phyloP scores from a whole-genome alignment of 2,888 invertebrate species.

The Pachliopta kotzebuea region DNA sequence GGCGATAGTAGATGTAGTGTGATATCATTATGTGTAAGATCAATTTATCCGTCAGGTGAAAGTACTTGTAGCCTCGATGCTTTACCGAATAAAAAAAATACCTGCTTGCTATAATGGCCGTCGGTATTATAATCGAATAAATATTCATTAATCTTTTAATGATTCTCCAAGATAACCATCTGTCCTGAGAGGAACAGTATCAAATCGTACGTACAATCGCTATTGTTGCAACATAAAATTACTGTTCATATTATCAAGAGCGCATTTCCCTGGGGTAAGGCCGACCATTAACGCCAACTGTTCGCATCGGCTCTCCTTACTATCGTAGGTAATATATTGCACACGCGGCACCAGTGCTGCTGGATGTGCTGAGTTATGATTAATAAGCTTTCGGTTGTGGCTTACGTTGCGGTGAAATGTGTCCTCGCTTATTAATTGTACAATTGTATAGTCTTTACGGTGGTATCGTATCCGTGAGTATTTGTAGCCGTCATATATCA shows the following conservation, averaged over 20 bases:
- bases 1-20: too few species aligned
- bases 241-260: slow-evolving; percentile 70
- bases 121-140: not conserved
- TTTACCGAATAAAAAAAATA: too few species aligned
- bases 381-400: slow-evolving; percentile 40
- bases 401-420: slow-evolving; percentile 29
- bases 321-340: slow-evolving; percentile 44
- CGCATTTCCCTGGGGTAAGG: slow-evolving; percentile 70
- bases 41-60: too few species aligned
- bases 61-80: too few species aligned
- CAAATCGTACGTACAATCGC: slow-evolving; percentile 37
- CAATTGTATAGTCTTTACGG: slow-evolving; percentile 14
- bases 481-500: not conserved
- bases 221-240: slow-evolving; percentile 71
- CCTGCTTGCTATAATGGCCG: too few species aligned
- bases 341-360: slow-evolving; percentile 39
- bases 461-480: slow-evolving; percentile 8
- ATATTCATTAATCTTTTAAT: slow-evolving; percentile 15
- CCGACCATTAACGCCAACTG: slow-evolving; percentile 76
- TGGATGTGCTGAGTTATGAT: slow-evolving; percentile 43
- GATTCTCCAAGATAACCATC: slow-evolving; percentile 22
- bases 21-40: too few species aligned
- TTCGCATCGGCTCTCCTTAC: slow-evolving; percentile 54
- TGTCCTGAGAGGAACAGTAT: slow-evolving; percentile 34
- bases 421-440: slow-evolving; percentile 24